Base-by-base conservation (phyloP, 2,113 vertebrate genomes). In the Thunnus maccoyii region DNA sequence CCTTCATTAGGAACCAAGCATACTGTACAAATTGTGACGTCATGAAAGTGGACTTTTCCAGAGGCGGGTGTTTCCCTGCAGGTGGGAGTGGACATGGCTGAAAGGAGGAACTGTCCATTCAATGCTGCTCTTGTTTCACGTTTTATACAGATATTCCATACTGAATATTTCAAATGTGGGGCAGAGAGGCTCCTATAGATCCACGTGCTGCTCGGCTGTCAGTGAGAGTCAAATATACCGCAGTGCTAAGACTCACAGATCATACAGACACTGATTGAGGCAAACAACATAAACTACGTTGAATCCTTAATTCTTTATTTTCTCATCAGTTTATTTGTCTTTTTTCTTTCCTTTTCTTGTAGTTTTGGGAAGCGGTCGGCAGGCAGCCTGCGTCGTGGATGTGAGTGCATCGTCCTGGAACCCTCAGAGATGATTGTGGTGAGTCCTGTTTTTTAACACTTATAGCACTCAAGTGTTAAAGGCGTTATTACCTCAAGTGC, bases 341-440 rank as follows among this genome's bases (percentile, higher is more conserved):
- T 82, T 9, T 64, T 63, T 75, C 56, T 7, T 73, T 73, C 85
- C n/a, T 56, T 81, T 9, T 62, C 61, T 75, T 58, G 5, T 78
- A 99, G 98, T 90, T 99, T 99, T 91, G 97, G 98, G 82, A 99
- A 99, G 84, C 96, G 98, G 52, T 99, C 98, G 71, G 98, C 98
- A 0, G 98, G 97, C 90, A 99, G 98, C 92, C 96, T 98, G 88
- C 95, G 98, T 15, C 98, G 98, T 72, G 98, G 98, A 91, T 99
- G 98, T 93, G 98, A 99, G 94, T 99, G 98, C 95, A 99, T 99
- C 94, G 98, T 99, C 85, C 94, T 99, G 92, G 98, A 99, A 91
- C 98, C 98, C 64, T 99, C 98, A 77, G 98, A 99, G 95, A 99
- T 99, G 98, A 99, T 99, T 91, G 98, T 99, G 98, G 98, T 99